Base-by-base conservation (phyloP, 2,888 invertebrate species). In the Temnothorax ravouxi region DNA sequence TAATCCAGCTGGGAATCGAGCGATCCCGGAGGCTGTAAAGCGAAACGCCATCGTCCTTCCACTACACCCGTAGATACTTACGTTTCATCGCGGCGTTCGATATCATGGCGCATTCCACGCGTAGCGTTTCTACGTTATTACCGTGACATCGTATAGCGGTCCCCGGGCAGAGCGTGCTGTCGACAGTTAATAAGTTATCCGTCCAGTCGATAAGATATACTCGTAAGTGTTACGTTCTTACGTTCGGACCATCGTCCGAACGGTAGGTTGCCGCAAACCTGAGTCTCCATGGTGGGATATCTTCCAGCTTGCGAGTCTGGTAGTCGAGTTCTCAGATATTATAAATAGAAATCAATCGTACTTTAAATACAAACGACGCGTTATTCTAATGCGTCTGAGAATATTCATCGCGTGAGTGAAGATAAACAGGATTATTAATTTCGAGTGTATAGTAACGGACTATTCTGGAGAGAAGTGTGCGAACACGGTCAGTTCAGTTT, bases 11-110 rank as follows among this genome's bases (percentile, higher is more conserved):
- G 61, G 44, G 79, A 76, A 77, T 82, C 79, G 77, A 66, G 59
- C 59, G 76, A 66, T 85, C 83, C 75, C 64, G 29, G 44, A 34
- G 79, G 59, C 64, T 79, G 81, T 85, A 85, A 86, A 83, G 83
- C 76, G 84, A 80, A 80, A 84, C 79, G 38, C 66, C 81, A 54
- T 71, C 79, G 29, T 77, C 69, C 76, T 47, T 47, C 75, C 64
- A 47, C 75, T 75, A 83, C 71, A 52, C 41, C 5, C 44, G 8
- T 13, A 54, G 56, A 85, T 61, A 81, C 83, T 83, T 83, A 21
- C 54, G 66, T 76, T 83, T 87, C 80, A 80, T 80, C 72, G 75
- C 38, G 34, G 69, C 38, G 71, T 25, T 34, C 80, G 83, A 47
- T 67, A 25, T 34, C n/a, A 18, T 41, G 41, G 29, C 54, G 47